phyloP scores from a whole-genome alignment of 2,888 invertebrate genomes.

The Acutogordius australiensis region DNA sequence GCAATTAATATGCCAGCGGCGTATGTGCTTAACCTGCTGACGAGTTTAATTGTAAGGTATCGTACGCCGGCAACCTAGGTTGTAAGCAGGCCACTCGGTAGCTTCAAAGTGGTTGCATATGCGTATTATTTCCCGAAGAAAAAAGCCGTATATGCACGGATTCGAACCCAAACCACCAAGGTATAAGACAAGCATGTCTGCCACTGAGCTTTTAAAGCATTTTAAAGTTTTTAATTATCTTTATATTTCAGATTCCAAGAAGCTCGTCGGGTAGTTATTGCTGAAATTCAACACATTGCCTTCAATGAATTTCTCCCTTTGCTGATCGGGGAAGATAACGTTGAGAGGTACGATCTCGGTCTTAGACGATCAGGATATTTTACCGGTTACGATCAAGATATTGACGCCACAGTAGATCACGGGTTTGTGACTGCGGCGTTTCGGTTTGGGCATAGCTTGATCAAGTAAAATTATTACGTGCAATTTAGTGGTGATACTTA shows the following conservation, averaged over 20 bases:
- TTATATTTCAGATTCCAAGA: slow-evolving; percentile 3
- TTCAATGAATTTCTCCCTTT: slow-evolving; percentile 5
- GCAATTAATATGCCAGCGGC: too few species aligned
- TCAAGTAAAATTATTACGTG: background rate
- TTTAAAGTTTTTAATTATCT: background rate
- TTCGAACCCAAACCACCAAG: too few species aligned
- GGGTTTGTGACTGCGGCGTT: slow-evolving; percentile 11
- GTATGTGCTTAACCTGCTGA: too few species aligned
- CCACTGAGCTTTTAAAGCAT: too few species aligned
- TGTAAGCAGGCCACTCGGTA: too few species aligned
- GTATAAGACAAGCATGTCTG: too few species aligned
- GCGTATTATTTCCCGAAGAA: too few species aligned
- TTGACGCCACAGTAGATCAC: background rate
- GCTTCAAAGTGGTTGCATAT: too few species aligned
- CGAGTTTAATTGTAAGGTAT: too few species aligned
- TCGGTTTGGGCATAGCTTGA: slow-evolving; percentile 9
- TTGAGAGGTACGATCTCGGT: background rate
- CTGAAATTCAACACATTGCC: slow-evolving; percentile 4
- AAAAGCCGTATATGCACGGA: too few species aligned
- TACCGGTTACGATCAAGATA: background rate
- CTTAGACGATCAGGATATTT: background rate
- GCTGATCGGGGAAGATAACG: background rate
- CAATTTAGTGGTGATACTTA: background rate
- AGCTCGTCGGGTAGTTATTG: background rate
- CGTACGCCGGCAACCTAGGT: too few species aligned